A percentile compares a stretch with the other conserved stretches of the same genome.
These are phyloP conservation scores for Vanessa tameamea DNA, from an alignment of 1,140 invertebrate species.

Conservation along the genomic window DNA sequence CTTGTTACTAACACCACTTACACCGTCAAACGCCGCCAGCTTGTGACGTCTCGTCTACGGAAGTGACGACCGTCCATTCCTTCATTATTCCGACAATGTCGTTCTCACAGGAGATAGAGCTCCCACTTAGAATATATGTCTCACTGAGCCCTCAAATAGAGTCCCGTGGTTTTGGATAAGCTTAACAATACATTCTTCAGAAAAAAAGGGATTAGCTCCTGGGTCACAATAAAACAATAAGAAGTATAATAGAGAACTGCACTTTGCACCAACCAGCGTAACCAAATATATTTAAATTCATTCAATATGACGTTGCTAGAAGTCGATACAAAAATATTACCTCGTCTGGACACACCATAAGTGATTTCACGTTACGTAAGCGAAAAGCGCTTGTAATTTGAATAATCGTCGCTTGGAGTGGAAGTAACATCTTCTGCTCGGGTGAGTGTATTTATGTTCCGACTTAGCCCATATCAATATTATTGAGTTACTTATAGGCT, in stretches of 20 bases:
- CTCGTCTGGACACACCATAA: slow-evolving; percentile 7
- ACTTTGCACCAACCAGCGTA: not conserved
- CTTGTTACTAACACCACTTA: too few species aligned
- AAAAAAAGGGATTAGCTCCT: too few species aligned
- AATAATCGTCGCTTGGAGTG: slow-evolving; percentile 36
- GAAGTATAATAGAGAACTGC: not conserved
- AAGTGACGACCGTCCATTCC: too few species aligned
- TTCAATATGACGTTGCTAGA: not conserved
- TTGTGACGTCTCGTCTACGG: too few species aligned
- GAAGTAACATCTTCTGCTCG: slow-evolving; percentile 28
- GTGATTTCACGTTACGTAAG: slow-evolving; percentile 13
- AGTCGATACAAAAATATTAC: slow-evolving; percentile 8
- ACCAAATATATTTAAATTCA: not conserved
- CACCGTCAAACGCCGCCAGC: too few species aligned
- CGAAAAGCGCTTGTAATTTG: slow-evolving; percentile 32
- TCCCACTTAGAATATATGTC: too few species aligned
- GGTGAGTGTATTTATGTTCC: slow-evolving; percentile 1
- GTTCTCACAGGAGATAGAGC: too few species aligned
- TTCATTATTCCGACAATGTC: too few species aligned
- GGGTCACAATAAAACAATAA: too few species aligned
- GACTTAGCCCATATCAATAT: not conserved
- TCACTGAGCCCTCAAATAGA: too few species aligned
- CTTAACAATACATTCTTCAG: too few species aligned
- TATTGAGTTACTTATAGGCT: not conserved
- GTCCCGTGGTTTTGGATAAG: too few species aligned